Evolutionary conservation across 2,113 vertebrate genomes (phyloP).

Genomic region (Sinocyclocheilus anshuiensis): DNA sequence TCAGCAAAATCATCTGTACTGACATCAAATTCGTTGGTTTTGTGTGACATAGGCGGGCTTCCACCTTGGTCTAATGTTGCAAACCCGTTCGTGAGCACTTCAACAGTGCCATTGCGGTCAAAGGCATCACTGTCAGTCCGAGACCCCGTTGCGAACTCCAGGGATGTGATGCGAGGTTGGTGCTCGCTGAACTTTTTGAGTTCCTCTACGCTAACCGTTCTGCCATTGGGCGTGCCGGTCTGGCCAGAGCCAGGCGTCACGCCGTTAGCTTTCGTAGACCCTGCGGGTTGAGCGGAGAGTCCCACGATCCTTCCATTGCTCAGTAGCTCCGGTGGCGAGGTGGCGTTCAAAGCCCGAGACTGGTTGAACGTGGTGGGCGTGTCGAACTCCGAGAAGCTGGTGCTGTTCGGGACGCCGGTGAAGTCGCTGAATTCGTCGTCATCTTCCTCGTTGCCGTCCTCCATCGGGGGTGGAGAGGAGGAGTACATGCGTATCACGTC

Average conservation of each 20-base stretch:
- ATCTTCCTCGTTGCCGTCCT: constrained; percentile 88
- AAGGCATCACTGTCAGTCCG: constrained; percentile 55
- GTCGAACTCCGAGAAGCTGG: constrained; percentile 90
- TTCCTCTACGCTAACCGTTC: constrained; percentile 61
- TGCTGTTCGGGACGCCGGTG: constrained; percentile 82
- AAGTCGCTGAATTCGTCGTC: constrained; percentile 95
- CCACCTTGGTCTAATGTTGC: constrained; percentile 69
- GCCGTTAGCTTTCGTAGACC: constrained; percentile 74
- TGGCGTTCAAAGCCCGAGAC: constrained; percentile 67
- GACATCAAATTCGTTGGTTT: constrained; percentile 65
- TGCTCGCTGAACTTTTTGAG: constrained; percentile 70
- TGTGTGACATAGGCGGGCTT: constrained; percentile 63
- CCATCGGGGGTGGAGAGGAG: constrained; percentile 93
- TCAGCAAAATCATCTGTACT: constrained; percentile 81
- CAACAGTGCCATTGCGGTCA: constrained; percentile 81
- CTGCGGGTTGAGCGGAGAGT: constrained; percentile 71
- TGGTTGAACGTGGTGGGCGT: constrained; percentile 79
- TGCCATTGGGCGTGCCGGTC: constrained; percentile 70
- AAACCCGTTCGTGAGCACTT: constrained; percentile 91
- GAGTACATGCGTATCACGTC: constrained; percentile 95
- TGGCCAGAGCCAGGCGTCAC: constrained; percentile 74
- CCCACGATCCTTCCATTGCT: constrained; percentile 70
- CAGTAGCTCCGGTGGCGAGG: constrained; percentile 78
- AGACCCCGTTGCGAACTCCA: constrained; percentile 50
- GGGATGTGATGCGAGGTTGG: constrained; percentile 63